phyloP scores from a whole-genome alignment of 2,113 vertebrate species.

The Phalacrocorax carbo region DNA sequence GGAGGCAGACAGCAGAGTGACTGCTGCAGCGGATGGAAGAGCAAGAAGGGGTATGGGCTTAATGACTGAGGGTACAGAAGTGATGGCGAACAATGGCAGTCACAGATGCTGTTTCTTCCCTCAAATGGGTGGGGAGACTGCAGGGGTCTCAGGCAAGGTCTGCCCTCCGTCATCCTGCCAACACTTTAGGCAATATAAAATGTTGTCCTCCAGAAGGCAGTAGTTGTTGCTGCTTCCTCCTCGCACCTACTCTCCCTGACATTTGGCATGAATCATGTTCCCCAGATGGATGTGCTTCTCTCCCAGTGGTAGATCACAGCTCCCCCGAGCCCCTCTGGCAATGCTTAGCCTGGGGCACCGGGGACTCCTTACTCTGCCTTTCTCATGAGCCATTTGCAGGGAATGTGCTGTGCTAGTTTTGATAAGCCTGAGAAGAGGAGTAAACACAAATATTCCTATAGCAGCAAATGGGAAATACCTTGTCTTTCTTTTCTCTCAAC shows the following conservation, averaged over 20 bases:
- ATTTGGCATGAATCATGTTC: accelerated
- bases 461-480: background rate
- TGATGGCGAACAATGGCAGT: background rate
- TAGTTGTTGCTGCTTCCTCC: background rate
- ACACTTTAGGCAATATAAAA: background rate
- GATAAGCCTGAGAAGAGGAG: background rate
- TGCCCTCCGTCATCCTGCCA: background rate
- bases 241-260: accelerated
- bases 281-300: background rate
- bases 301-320: background rate
- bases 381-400: background rate
- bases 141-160: background rate
- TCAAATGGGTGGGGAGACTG: background rate
- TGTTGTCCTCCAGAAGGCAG: background rate
- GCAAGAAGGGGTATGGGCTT: background rate
- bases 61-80: background rate
- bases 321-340: accelerated
- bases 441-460: background rate
- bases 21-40: background rate
- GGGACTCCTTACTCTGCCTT: background rate
- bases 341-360: background rate
- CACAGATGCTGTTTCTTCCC: background rate
- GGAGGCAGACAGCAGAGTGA: background rate
- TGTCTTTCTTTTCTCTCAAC: background rate
- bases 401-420: background rate